phyloP scores from a whole-genome alignment of 2,113 vertebrate genomes.

The Columbina picui region DNA sequence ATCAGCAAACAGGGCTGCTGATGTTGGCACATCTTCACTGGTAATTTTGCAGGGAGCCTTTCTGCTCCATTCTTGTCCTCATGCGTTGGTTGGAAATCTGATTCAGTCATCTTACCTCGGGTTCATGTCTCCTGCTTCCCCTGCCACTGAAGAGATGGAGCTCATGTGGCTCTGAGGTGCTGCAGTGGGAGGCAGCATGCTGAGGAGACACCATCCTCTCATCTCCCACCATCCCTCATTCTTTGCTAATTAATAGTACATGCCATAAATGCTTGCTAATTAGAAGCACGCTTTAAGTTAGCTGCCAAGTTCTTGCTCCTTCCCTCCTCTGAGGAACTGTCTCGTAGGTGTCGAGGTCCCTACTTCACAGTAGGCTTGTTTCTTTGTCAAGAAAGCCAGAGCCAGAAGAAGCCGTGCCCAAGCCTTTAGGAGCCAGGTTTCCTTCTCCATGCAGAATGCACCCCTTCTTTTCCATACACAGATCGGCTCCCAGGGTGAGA shows the following conservation, averaged over 20 bases:
- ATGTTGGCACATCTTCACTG: background rate
- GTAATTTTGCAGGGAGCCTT: background rate
- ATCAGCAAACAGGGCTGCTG: background rate
- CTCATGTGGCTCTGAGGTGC: background rate
- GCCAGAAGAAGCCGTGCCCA: background rate
- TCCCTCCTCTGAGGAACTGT: constrained; percentile 2
- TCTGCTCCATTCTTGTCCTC: background rate
- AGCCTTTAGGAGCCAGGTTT: background rate
- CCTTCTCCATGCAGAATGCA: background rate
- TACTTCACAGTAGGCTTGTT: background rate
- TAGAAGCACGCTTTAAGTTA: constrained; percentile 2
- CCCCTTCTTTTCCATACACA: background rate
- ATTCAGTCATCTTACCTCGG: background rate
- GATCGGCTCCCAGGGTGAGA: background rate
- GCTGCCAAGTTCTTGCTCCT: constrained; percentile 18
- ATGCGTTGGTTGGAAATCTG: background rate
- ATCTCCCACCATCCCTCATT: constrained; percentile 19
- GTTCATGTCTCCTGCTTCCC: background rate
- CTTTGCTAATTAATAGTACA: constrained; percentile 45
- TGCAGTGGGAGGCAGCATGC: constrained; percentile 1
- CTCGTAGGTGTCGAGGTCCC: background rate
- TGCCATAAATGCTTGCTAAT: background rate
- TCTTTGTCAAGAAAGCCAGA: constrained; percentile 20
- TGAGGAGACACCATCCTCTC: background rate
- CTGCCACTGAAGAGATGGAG: background rate